Conservation (phyloP, 1,140 invertebrate species). For the Goniozus legneri region DNA sequence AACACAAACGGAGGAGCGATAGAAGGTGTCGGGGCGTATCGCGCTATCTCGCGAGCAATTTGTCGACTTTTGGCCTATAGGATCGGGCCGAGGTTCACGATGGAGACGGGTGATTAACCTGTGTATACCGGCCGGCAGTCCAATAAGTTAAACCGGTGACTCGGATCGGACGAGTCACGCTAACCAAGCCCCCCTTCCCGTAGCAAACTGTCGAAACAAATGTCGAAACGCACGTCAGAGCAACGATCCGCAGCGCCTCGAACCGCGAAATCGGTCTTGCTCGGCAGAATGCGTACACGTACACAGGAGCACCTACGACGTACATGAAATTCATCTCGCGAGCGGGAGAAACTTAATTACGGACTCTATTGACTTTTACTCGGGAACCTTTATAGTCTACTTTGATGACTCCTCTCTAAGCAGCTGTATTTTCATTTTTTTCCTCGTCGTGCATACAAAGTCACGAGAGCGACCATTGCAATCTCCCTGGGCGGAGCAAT, state of each 20-base stretch:
- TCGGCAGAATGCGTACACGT: no score
- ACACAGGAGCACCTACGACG: no score
- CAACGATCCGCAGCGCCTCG: background rate
- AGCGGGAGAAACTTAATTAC: no score
- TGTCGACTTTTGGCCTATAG: no score
- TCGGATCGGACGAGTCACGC: background rate
- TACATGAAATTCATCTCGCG: no score
- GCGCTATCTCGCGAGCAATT: no score
- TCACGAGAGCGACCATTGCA: conserved; percentile 11
- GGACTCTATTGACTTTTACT: no score
- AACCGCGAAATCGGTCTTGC: background rate
- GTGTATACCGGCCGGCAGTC: background rate
- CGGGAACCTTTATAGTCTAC: background rate
- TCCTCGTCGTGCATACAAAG: no score
- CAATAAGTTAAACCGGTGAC: background rate
- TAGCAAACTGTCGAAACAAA: background rate
- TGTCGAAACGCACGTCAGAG: background rate
- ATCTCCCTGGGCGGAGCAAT: conserved; percentile 28
- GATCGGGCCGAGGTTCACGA: no score
- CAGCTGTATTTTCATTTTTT: background rate
- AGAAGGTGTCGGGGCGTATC: background rate
- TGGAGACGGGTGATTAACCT: background rate
- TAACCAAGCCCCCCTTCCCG: no score
- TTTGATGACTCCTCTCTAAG: background rate
- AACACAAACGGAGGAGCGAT: background rate